Conservation (phyloP, 1,140 invertebrate species). For the Euura saliciscinereae region DNA sequence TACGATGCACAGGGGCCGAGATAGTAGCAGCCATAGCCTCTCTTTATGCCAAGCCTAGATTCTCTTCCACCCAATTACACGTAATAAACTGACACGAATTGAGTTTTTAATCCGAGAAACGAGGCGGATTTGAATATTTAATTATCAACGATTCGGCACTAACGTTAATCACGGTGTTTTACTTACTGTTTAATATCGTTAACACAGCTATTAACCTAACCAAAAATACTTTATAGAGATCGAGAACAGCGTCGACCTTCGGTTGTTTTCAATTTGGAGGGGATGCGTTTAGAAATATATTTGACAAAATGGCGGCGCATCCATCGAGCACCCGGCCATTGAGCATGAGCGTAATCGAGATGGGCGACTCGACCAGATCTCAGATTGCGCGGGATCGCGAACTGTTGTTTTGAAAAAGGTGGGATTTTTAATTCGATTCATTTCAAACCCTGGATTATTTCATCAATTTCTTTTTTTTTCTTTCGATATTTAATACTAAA, state of each 20-base stretch:
- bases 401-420: no score
- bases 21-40: constrained; percentile 42
- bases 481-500: no score
- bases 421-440: no score
- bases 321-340: constrained; percentile 9
- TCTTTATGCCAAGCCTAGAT: constrained; percentile 30
- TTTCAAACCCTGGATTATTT: no score
- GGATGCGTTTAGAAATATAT: constrained; percentile 48
- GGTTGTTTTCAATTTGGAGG: constrained; percentile 54
- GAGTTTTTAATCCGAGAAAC: constrained; percentile 11
- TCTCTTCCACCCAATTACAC: constrained; percentile 29
- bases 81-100: constrained; percentile 22
- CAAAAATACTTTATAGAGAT: constrained; percentile 47
- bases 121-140: constrained; percentile 17
- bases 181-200: constrained; percentile 44
- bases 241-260: constrained; percentile 55
- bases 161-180: constrained; percentile 28
- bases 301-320: constrained; percentile 51
- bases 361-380: background rate
- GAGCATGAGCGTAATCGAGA: background rate
- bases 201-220: constrained; percentile 48
- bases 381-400: no score
- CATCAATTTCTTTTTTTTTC: no score
- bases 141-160: constrained; percentile 13
- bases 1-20: constrained; percentile 22